Evolutionary conservation across 2,888 invertebrate genomes (phyloP), one percentile per base, ranked within the genome.

Genomic region (Zygaena filipendulae): DNA sequence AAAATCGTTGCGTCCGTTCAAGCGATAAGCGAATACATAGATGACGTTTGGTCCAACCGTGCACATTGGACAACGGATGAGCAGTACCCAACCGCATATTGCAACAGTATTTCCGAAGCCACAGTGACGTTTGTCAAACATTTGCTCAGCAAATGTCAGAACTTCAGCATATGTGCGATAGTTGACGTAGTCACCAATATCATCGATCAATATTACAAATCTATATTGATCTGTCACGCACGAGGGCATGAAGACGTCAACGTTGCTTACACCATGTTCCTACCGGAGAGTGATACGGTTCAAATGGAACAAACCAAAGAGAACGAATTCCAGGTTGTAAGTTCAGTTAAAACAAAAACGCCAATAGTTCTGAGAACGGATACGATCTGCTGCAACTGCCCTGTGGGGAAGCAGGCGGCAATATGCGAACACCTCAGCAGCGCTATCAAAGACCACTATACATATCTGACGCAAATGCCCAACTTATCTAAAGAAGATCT

Each of bases 391-490:
- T 59, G 59, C 23, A 49, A 57, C 24, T 59, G 59, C 25, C 2
- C 13, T 0, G 9, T 24, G 2, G 59, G 59, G 0, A 33, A 19
- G 3, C 42, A 30, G 19, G 56, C 53, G 0, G 30, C 32, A 2
- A 36, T 56, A 3, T 59, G 59, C 26, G 51, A 47, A 11, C 59
- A 59, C 23, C 30, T 59, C n/a, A 42, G 42, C 18, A 45, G 43
- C 1, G 21, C 42, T 0, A 18, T 56, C 13, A 45, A 46, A n/a
- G 29, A 20, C 4, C 7, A 6, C 2, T 41, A 45, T 0, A 27
- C 31, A 1, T 33, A 41, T n/a, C 21, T 39, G 11, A 33, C 26
- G 11, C 30, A 27, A 19, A 24, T 21, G 7, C 35, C 32, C 12
- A 25, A 23, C 7, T 4, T 48, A 10, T 35, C 39, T 2, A 36